These are phyloP conservation scores for Chaetops frenatus DNA, from an alignment of 2,113 vertebrate genomes.

Conservation along the genomic window DNA sequence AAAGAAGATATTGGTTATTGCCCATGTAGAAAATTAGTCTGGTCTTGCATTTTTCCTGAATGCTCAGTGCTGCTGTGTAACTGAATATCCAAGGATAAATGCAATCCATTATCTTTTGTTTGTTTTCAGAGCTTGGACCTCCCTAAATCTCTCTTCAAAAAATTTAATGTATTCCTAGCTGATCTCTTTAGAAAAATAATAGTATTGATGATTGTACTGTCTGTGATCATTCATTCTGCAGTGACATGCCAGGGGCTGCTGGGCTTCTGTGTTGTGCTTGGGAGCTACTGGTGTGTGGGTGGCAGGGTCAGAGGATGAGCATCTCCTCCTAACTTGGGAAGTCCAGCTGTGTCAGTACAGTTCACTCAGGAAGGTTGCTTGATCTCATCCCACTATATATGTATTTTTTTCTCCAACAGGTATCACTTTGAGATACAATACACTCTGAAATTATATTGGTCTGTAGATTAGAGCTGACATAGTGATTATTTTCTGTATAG, in stretches of 20 bases:
- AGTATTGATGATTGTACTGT: not conserved
- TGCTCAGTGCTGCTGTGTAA: not conserved
- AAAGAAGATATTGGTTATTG: not conserved
- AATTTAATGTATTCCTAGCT: not conserved
- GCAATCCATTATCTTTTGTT: not conserved
- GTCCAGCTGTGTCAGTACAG: not conserved
- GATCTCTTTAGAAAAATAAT: not conserved
- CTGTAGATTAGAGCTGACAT: not conserved
- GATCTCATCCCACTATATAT: not conserved
- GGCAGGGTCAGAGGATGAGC: not conserved
- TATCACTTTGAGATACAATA: not conserved
- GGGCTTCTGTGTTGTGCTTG: not conserved
- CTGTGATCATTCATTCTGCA: not conserved
- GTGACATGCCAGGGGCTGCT: not conserved
- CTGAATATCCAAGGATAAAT: not conserved
- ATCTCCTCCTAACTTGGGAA: not conserved
- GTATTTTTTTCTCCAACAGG: not conserved
- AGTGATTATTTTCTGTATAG: not conserved
- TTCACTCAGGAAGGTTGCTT: not conserved
- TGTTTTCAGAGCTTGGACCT: not conserved
- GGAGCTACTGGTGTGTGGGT: not conserved
- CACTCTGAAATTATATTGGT: not conserved
- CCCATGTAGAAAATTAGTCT: not conserved
- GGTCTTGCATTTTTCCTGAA: not conserved
- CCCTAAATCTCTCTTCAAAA: not conserved